A percentile compares a stretch with the other conserved stretches of the same genome.
These are phyloP conservation scores for Archaeoteleia sp. DNA, from an alignment of 2,888 invertebrate species.

Conservation along the genomic window DNA sequence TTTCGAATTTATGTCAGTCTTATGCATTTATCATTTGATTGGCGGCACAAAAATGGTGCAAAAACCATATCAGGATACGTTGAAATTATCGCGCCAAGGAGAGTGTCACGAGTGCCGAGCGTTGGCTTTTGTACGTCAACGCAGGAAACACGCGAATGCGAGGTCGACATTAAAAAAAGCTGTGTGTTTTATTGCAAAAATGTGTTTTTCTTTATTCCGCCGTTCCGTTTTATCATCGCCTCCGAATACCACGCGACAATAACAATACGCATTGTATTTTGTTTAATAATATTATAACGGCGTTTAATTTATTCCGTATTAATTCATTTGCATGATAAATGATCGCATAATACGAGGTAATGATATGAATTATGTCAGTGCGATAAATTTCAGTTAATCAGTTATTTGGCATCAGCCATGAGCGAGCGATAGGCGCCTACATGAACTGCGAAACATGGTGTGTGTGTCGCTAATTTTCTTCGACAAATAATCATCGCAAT, in stretches of 20 bases:
- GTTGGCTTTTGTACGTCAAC: slow-evolving; percentile 3
- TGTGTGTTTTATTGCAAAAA: not conserved
- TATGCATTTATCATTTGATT: no score
- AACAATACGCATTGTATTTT: not conserved
- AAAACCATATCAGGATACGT: not conserved
- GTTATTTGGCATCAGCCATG: slow-evolving; percentile 28
- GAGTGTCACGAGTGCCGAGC: not conserved
- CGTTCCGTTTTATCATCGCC: not conserved
- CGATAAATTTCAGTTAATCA: slow-evolving; percentile 38
- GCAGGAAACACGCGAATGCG: slow-evolving; percentile 12
- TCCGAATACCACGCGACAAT: slow-evolving; percentile 8
- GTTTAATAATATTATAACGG: slow-evolving; percentile 21
- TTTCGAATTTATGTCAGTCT: no score
- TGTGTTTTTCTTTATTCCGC: not conserved
- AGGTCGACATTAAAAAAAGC: not conserved
- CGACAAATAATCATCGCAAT: no score
- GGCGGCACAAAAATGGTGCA: not conserved
- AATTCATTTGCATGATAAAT: slow-evolving; percentile 39
- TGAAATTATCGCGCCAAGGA: slow-evolving; percentile 3
- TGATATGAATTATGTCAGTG: slow-evolving; percentile 22
- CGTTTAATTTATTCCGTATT: slow-evolving; percentile 35
- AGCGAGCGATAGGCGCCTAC: no score
- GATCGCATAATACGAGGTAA: slow-evolving; percentile 30
- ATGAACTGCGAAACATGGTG: no score
- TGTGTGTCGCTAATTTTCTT: no score